Conservation (phyloP, 2,888 invertebrate species). For the Lampropteryx suffumata region DNA sequence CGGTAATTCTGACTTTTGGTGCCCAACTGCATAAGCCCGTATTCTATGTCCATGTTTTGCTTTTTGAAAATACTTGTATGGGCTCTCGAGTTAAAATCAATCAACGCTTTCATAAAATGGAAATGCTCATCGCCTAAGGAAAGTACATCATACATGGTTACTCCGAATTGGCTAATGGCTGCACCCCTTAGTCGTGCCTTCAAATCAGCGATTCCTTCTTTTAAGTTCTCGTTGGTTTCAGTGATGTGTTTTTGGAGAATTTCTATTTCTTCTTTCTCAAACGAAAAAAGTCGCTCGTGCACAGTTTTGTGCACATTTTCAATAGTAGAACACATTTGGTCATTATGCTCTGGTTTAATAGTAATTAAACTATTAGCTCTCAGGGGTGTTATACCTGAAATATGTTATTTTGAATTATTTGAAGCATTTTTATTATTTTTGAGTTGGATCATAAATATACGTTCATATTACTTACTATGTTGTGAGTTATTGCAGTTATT, state of each 20-base stretch:
- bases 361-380: neutral
- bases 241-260: slow-evolving; percentile 32
- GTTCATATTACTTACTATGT: slow-evolving; percentile 1
- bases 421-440: too few species aligned
- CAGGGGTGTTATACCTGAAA: neutral
- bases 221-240: slow-evolving; percentile 23
- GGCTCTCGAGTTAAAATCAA: neutral
- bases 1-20: slow-evolving; percentile 35
- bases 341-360: neutral
- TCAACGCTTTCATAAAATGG: slow-evolving; percentile 32
- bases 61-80: slow-evolving; percentile 20
- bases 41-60: slow-evolving; percentile 18
- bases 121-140: slow-evolving; percentile 48
- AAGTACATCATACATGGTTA: slow-evolving; percentile 50
- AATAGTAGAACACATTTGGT: slow-evolving; percentile 40
- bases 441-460: too few species aligned
- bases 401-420: neutral
- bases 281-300: slow-evolving; percentile 25
- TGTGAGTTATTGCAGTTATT: slow-evolving; percentile 37
- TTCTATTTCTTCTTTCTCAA: slow-evolving; percentile 16
- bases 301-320: slow-evolving; percentile 36
- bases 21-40: slow-evolving; percentile 27
- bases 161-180: slow-evolving; percentile 44
- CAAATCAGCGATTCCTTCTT: neutral
- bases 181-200: slow-evolving; percentile 25